Conservation (phyloP, 2,797 vertebrate genomes). For the Smutsia temminckii region DNA sequence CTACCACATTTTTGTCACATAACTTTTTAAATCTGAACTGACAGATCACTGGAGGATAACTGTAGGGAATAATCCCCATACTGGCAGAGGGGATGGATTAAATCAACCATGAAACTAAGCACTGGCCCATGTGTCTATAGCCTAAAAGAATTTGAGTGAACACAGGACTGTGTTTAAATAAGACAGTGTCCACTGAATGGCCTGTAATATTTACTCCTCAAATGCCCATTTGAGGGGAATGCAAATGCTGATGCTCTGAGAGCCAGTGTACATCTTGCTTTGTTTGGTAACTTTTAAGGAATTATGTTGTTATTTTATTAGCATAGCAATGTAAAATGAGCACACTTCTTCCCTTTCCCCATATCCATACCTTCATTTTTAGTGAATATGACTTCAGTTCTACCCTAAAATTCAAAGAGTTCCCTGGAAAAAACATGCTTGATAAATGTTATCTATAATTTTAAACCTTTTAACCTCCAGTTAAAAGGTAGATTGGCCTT, state of each 20-base stretch:
- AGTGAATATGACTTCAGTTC: not conserved
- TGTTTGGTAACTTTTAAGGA: not conserved
- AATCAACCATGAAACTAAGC: slow-evolving; percentile 79
- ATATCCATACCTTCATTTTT: not conserved
- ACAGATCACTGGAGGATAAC: slow-evolving; percentile 77
- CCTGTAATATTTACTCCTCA: slow-evolving; percentile 43
- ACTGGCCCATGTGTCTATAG: slow-evolving; percentile 67
- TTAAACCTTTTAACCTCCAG: not conserved
- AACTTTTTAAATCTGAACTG: slow-evolving; percentile 74
- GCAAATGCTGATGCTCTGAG: not conserved
- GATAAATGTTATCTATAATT: slow-evolving; percentile 28
- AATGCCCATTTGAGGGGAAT: slow-evolving; percentile 29
- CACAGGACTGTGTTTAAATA: slow-evolving; percentile 48
- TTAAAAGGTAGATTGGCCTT: not conserved
- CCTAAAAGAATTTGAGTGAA: slow-evolving; percentile 69
- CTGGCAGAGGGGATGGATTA: slow-evolving; percentile 70
- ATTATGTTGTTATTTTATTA: slow-evolving; percentile 2
- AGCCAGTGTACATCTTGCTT: not conserved
- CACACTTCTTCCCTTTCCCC: not conserved
- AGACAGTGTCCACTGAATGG: not conserved
- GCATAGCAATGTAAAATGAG: not conserved
- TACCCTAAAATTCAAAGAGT: not conserved
- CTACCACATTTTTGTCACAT: slow-evolving; percentile 63
- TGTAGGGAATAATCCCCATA: slow-evolving; percentile 75
- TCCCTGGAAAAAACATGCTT: not conserved